Base-by-base conservation (phyloP, 2,113 vertebrate genomes). In the Aegypius monachus region DNA sequence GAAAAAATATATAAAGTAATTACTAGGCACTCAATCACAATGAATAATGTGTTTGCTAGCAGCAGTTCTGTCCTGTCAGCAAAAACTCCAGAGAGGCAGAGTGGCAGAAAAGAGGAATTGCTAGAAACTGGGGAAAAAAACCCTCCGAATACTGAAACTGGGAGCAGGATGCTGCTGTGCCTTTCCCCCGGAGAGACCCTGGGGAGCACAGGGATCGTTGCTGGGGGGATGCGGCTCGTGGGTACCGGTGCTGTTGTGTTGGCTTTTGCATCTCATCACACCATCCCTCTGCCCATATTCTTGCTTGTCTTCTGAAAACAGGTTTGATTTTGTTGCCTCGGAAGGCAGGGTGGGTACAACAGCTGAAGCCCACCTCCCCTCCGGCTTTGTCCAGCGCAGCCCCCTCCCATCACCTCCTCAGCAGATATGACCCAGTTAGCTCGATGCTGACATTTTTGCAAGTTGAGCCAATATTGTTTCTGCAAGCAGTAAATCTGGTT, bases 1-100 rank as follows among this genome's bases (percentile, higher is more conserved):
- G 95, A 97, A 98, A 97, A 97, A 97, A 96, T 95, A 94, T 32
- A 93, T 40, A 47, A 97, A 63, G 40, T 96, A 96, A 97, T 98
- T 97, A 97, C 71, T 70, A 97, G 95, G 81, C 58, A 86, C 90
- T 97, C 97, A 90, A 45, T 66, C 88, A n/a, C 93, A 58, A 78
- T 97, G 98, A 97, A 88, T 95, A 97, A 97, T 67, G 88, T 45
- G 91, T 92, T 93, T 66, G 77, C 81, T 72, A 45, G 66, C 58
- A 90, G 68, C 81, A 6, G 36, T 88, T 93, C 81, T 71, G 83
- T 81, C 45, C 43, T 34, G 87, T 92, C 90, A 70, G 95, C 95
- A 50, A 50, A 82, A 89, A 52, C 68, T 86, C 84, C 15, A 48
- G 13, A 79, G 88, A 72, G 45, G 58, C 67, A 81, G 32, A 70